phyloP scores from a whole-genome alignment of 2,113 vertebrate species.

The Colinus virginianus region DNA sequence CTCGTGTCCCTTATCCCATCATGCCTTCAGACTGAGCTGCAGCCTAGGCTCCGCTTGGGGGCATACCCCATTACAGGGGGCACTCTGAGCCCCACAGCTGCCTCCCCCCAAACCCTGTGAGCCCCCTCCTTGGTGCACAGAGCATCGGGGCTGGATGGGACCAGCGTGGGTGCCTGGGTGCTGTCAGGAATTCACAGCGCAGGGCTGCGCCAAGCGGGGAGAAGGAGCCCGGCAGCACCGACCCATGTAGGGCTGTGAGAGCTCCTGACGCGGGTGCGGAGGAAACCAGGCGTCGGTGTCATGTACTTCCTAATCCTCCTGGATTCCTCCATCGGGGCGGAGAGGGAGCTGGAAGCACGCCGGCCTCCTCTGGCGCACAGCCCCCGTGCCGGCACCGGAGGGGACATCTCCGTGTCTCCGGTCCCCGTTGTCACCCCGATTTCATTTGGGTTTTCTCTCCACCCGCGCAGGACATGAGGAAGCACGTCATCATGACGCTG shows the following conservation, averaged over 20 bases:
- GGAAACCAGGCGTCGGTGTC: constrained; percentile 66
- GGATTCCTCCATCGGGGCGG: constrained; percentile 57
- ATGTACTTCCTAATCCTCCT: constrained; percentile 72
- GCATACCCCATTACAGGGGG: rapidly evolving
- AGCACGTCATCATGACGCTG: constrained; percentile 97
- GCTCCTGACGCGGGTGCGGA: constrained; percentile 60
- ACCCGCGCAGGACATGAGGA: constrained; percentile 93
- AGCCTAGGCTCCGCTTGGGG: background rate
- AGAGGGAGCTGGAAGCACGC: constrained; percentile 49
- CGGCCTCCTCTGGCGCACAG: background rate
- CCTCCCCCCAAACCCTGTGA: background rate
- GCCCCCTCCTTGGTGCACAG: background rate
- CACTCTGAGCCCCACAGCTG: background rate
- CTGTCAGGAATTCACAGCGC: background rate
- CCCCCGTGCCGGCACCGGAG: background rate
- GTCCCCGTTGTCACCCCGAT: background rate
- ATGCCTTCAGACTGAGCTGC: background rate
- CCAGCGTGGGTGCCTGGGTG: background rate
- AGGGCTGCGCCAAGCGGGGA: constrained; percentile 13
- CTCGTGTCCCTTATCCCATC: background rate
- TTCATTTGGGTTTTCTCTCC: background rate
- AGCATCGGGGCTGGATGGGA: background rate
- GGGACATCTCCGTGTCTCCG: background rate
- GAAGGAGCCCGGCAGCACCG: constrained; percentile 37
- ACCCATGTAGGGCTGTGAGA: constrained; percentile 74